Conservation (phyloP, 2,113 vertebrate species). For the Pitta sordida region DNA sequence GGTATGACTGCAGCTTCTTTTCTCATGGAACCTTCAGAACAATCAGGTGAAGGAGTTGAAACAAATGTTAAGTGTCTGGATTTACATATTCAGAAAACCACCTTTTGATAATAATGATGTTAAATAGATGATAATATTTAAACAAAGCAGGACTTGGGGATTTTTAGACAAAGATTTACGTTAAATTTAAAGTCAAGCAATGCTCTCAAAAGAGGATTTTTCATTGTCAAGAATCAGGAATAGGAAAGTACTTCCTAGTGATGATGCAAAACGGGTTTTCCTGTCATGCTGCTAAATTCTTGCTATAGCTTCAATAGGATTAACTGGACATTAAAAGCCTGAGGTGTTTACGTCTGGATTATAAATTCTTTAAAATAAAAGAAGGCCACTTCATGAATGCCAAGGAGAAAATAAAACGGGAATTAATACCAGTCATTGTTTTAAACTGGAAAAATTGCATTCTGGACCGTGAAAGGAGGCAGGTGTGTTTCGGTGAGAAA, state of each 20-base stretch:
- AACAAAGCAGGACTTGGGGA: neutral
- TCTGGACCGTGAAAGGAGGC: neutral
- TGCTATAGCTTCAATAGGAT: neutral
- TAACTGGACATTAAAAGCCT: neutral
- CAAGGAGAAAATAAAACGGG: neutral
- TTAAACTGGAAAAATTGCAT: neutral
- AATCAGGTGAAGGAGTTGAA: neutral
- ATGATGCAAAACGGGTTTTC: conserved; percentile 38
- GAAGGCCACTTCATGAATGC: neutral
- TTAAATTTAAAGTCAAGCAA: neutral
- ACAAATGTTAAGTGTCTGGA: neutral
- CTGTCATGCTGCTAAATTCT: neutral
- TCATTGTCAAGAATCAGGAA: neutral
- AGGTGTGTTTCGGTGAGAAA: neutral
- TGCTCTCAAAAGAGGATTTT: neutral
- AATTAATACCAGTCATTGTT: neutral
- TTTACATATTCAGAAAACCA: neutral
- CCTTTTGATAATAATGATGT: neutral
- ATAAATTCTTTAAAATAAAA: neutral
- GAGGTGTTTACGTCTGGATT: neutral
- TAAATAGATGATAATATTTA: neutral
- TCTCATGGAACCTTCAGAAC: neutral
- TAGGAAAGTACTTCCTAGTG: neutral
- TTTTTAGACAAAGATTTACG: neutral
- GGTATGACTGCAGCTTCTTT: no score